phyloP scores from a whole-genome alignment of 2,888 invertebrate species.

The Belgica antarctica region DNA sequence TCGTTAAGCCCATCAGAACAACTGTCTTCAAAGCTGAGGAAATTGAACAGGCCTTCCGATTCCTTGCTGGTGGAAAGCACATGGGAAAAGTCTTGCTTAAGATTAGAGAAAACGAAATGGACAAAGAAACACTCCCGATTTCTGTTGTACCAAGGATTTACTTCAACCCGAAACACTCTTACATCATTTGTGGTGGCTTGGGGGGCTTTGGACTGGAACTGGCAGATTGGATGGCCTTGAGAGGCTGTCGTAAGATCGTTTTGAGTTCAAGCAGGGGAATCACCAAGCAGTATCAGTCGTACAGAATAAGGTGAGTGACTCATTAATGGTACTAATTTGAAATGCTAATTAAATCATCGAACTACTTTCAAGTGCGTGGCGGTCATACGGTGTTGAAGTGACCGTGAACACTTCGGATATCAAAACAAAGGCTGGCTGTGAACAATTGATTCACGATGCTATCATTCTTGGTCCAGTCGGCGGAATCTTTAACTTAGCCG shows the following conservation, averaged over 20 bases:
- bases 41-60: slow-evolving; percentile 70
- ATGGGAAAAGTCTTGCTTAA: slow-evolving; percentile 69
- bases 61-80: slow-evolving; percentile 69
- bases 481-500: slow-evolving; percentile 76
- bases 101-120: slow-evolving; percentile 49
- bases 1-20: slow-evolving; percentile 66
- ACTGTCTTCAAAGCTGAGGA: slow-evolving; percentile 65
- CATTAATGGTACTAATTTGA: background rate
- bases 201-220: slow-evolving; percentile 92
- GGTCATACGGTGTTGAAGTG: slow-evolving; percentile 66
- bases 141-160: slow-evolving; percentile 49
- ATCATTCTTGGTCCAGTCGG: slow-evolving; percentile 40
- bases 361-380: slow-evolving; percentile 62
- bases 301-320: slow-evolving; percentile 62
- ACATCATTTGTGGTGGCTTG: slow-evolving; percentile 74
- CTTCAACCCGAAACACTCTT: slow-evolving; percentile 51
- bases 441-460: slow-evolving; percentile 6
- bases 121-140: slow-evolving; percentile 49
- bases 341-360: slow-evolving; percentile 20
- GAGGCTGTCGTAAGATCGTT: slow-evolving; percentile 76
- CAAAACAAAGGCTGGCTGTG: slow-evolving; percentile 40
- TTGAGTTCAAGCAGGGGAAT: slow-evolving; percentile 79
- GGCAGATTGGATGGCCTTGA: slow-evolving; percentile 77
- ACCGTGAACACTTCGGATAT: slow-evolving; percentile 58
- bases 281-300: slow-evolving; percentile 76